Base-by-base conservation (phyloP, 2,113 vertebrate genomes). In the Corythornis vintsioides region DNA sequence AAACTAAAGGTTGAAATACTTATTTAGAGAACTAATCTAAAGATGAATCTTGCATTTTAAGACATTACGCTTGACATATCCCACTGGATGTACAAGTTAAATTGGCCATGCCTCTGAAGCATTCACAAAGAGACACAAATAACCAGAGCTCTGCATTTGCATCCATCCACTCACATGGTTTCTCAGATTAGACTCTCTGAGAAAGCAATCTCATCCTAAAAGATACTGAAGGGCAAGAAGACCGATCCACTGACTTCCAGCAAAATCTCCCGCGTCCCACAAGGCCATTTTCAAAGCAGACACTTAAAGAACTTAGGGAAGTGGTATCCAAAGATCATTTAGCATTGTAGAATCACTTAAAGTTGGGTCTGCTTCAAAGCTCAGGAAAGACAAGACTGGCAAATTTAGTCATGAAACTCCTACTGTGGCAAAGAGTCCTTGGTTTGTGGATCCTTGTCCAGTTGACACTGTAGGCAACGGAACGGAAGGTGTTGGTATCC, bases 331-430 rank as follows among this genome's bases (percentile, higher is more conserved):
- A 89, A 93, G 52, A 73, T 16, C 35, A 48, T 85, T 42, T 70
- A 90, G 35, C 22, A 22, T 81, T 20, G 90, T 33, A 56, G 70
- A 61, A 85, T 70, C 3, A 5, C 72, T 74, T 42, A 50, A 82
- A 89, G n/a, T 84, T 3, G 86, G 60, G 72, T 75, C 94, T 87
- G 94, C 96, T 94, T 90, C 87, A 75, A 79, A 95, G 88, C 72
- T 69, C 88, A 47, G 42, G 42, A 64, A 52, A 55, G 93, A 85
- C 6, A 69, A 93, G 64, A 75, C 93, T 67, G 56, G 53, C 84
- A 71, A 94, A 65, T 93, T 86, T 76, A 85, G 90, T 97, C 95
- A 93, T 92, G 94, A 92, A 96, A 96, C 94, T 95, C 94, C 96
- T 95, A 96, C 88, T 89, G 94, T 77, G 88, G 80, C 78, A 94